These are phyloP conservation scores for Echeneis naucrates DNA, from an alignment of 2,797 vertebrate species.

Conservation along the genomic window DNA sequence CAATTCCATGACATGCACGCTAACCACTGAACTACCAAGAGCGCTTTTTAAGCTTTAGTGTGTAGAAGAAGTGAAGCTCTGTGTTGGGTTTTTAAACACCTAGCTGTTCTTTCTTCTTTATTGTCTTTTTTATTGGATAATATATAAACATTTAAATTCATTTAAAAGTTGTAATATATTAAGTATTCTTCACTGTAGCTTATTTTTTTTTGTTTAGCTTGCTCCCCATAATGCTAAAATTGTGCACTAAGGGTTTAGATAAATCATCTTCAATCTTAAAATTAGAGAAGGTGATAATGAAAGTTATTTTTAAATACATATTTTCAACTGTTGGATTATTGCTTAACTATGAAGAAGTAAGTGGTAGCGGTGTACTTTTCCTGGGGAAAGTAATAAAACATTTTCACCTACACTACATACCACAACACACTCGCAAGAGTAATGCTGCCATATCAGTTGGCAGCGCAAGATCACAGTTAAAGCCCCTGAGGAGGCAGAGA, in stretches of 20 bases:
- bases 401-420: slow-evolving; percentile 70
- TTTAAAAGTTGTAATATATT: neutral
- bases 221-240: neutral
- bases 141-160: neutral
- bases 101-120: neutral
- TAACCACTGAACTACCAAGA: no score
- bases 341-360: slow-evolving; percentile 25
- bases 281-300: slow-evolving; percentile 24
- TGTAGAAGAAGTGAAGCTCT: no score
- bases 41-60: neutral
- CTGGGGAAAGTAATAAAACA: slow-evolving; percentile 54
- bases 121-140: neutral
- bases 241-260: neutral
- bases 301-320: slow-evolving; percentile 21
- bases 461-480: slow-evolving; percentile 81
- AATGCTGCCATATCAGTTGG: slow-evolving; percentile 76
- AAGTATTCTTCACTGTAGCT: neutral
- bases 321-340: slow-evolving; percentile 18
- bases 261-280: slow-evolving; percentile 30
- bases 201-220: neutral
- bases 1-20: no score
- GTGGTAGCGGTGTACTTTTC: slow-evolving; percentile 30
- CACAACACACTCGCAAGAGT: slow-evolving; percentile 54
- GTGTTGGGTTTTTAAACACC: no score
- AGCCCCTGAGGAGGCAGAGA: slow-evolving; percentile 76